Percentiles rank a stretch among this genome's conserved stretches.
phyloP scores from a whole-genome alignment of 2,797 vertebrate genomes.

The Mallotus villosus region DNA sequence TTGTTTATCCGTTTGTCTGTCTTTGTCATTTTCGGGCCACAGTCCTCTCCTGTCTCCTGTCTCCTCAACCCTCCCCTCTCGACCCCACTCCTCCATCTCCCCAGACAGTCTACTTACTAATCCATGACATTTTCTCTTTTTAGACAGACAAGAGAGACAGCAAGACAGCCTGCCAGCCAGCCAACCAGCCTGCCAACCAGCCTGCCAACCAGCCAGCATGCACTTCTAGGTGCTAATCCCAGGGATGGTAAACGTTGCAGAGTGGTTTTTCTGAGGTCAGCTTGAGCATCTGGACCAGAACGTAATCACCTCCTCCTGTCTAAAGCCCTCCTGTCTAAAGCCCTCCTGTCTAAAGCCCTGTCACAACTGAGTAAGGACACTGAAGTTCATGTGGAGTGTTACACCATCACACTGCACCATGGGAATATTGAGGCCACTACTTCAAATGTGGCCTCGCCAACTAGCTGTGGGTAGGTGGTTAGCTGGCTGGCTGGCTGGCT shows the following conservation, averaged over 20 bases:
- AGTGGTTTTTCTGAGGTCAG: background rate
- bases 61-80: constrained; percentile 12
- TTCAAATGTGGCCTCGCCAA: no score
- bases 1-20: no score
- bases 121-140: constrained; percentile 5
- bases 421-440: no score
- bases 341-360: background rate
- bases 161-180: background rate
- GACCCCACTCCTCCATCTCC: background rate
- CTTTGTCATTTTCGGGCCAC: no score
- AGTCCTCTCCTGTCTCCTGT: constrained; percentile 7
- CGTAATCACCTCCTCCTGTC: background rate
- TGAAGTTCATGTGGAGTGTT: no score
- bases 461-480: no score
- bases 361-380: no score
- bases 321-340: constrained; percentile 11
- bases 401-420: no score
- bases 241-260: background rate
- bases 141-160: background rate
- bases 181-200: background rate
- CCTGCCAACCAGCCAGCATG: no score
- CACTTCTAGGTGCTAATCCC: background rate
- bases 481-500: background rate
- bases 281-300: background rate
- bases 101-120: background rate